Evolutionary conservation across 2,797 vertebrate genomes (phyloP), one percentile per base, ranked within the genome.

Genomic region (Zalophus californianus): DNA sequence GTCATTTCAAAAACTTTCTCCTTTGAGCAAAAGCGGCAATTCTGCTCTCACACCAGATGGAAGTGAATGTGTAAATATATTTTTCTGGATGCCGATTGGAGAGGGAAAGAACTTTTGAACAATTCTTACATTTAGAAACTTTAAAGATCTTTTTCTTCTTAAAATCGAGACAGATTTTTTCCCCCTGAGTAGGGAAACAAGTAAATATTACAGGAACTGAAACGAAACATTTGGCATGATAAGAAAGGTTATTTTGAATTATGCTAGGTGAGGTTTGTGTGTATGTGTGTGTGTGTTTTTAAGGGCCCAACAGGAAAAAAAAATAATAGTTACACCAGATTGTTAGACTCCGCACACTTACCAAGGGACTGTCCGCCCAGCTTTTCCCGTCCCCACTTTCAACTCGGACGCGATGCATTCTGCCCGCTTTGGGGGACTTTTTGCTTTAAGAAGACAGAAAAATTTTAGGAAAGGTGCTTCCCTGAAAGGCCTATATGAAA

Each of bases 161-260:
- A 89, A 95, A 96, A 96, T 96, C 1, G 3, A 95, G 68, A 56
- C 70, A 82, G 82, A 64, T 21, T 21, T 32, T 70, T 35, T 38
- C 11, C 0, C 0, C 9, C 32, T 92, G 58, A 21, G 27, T 68
- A 90, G 29, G 2, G 44, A 79, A 97, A 87, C 77, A 86, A 93
- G 41, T 68, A 85, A 79, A 82, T 84, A 72, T 82, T 85, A 86
- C 6, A 94, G 91, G 12, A 88, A 86, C 32, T 9, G 18, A 91
- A 95, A 89, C 23, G 52, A 94, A 97, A 62, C 72, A 93, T 91
- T 96, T 95, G n/a, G 75, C 75, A 68, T 78, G 54, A 15, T 86
- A 91, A 97, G 20, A 38, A 54, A 85, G 21, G 27, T 73, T 96
- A 60, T 94, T 97, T 91, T 89, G 32, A 90, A 88, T 95, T 83